These are phyloP conservation scores for Rhagoletis pomonella DNA, from an alignment of 1,140 invertebrate species.

Conservation along the genomic window DNA sequence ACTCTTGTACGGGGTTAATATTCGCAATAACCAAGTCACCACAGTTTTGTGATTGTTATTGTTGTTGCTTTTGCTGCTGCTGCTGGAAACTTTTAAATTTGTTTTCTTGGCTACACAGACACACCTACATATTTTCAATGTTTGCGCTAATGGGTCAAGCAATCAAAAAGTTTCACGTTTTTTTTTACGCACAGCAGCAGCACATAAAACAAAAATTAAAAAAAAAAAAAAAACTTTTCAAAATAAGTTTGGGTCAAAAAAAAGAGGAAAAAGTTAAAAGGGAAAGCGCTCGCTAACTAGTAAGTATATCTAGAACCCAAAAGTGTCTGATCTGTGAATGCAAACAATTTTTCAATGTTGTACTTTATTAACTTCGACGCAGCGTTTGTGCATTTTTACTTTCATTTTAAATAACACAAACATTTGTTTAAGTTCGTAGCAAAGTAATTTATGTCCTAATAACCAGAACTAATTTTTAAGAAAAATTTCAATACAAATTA, in stretches of 20 bases:
- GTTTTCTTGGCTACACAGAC: constrained; percentile 10
- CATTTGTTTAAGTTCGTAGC: neutral
- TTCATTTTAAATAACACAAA: neutral
- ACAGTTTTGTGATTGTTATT: neutral
- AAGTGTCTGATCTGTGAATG: constrained; percentile 7
- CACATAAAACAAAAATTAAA: neutral
- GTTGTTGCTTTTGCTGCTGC: neutral
- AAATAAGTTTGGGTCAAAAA: neutral
- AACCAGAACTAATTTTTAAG: constrained; percentile 3
- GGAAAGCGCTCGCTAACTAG: too few relatives aligned
- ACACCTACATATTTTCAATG: neutral
- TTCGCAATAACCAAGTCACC: neutral
- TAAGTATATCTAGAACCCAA: neutral
- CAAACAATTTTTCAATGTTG: constrained; percentile 3
- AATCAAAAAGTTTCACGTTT: constrained; percentile 46
- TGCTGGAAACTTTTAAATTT: constrained; percentile 43
- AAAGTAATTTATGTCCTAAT: neutral
- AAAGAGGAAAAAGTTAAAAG: too few relatives aligned
- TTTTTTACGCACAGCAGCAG: neutral
- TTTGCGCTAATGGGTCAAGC: constrained; percentile 26
- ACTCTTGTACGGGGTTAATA: neutral
- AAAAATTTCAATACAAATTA: neutral
- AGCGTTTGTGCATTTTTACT: neutral
- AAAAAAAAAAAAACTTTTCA: neutral
- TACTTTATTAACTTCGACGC: neutral